These are phyloP conservation scores for Melanocharis versteri DNA, from an alignment of 2,113 vertebrate species.

Conservation along the genomic window DNA sequence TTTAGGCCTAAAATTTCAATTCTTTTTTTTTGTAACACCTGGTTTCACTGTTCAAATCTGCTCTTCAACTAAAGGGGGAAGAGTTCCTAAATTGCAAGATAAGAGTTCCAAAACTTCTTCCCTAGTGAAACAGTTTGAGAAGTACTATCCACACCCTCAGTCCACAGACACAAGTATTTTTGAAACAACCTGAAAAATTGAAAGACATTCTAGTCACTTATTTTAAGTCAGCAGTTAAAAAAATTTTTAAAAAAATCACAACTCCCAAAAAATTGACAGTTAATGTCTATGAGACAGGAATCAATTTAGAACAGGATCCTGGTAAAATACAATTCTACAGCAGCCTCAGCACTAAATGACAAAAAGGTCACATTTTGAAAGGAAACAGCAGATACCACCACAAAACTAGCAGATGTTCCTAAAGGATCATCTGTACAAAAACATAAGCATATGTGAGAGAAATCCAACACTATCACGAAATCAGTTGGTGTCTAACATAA, in stretches of 20 bases:
- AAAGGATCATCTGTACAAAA: slow-evolving; percentile 79
- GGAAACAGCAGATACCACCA: slow-evolving; percentile 77
- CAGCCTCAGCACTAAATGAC: slow-evolving; percentile 33
- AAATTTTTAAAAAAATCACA: background rate
- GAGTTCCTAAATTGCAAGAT: background rate
- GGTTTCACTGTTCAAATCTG: background rate
- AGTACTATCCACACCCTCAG: background rate
- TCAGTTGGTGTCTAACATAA: slow-evolving; percentile 79
- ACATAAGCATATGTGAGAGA: slow-evolving; percentile 84
- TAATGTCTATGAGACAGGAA: background rate
- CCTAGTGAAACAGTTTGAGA: background rate
- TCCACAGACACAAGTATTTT: background rate
- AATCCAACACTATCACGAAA: slow-evolving; percentile 79
- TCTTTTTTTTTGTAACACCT: background rate
- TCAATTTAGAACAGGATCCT: background rate
- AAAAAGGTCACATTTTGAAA: slow-evolving; percentile 69
- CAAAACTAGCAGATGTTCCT: slow-evolving; percentile 82
- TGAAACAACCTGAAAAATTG: background rate
- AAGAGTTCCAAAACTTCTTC: background rate
- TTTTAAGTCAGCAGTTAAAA: background rate
- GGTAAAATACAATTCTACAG: slow-evolving; percentile 24
- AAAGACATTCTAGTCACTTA: background rate
- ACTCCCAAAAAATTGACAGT: background rate
- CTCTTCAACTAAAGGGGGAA: background rate
- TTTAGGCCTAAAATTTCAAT: background rate